These are phyloP conservation scores for Sardina pilchardus DNA, from an alignment of 2,113 vertebrate species.

Conservation along the genomic window DNA sequence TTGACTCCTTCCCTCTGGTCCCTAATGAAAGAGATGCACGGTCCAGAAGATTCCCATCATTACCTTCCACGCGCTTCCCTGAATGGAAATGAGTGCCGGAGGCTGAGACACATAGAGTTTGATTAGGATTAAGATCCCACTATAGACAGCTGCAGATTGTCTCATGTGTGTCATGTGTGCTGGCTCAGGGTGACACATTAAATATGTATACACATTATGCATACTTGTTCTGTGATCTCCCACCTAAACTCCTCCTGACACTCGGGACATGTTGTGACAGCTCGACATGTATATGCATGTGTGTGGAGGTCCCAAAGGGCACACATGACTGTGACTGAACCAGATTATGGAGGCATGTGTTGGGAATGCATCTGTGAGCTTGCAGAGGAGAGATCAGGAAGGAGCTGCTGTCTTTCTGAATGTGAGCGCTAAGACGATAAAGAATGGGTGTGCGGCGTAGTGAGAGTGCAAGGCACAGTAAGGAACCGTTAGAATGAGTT, in stretches of 20 bases:
- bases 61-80: neutral
- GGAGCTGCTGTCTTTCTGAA: too few species aligned
- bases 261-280: neutral
- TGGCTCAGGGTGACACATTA: too few species aligned
- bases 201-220: neutral
- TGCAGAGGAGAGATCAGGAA: too few species aligned
- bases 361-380: neutral
- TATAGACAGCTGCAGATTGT: too few species aligned
- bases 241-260: neutral
- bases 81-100: neutral
- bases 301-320: neutral
- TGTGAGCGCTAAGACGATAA: too few species aligned
- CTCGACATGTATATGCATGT: neutral
- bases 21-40: neutral
- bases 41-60: neutral
- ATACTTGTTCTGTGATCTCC: neutral
- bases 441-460: too few species aligned
- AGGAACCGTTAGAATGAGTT: too few species aligned
- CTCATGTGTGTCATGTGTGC: too few species aligned
- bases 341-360: neutral
- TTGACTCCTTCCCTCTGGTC: neutral
- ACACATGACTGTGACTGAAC: neutral
- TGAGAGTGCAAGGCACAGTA: too few species aligned
- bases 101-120: neutral
- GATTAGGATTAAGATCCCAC: too few species aligned